phyloP scores from a whole-genome alignment of 2,113 vertebrate species.

The Calidris pygmaea region DNA sequence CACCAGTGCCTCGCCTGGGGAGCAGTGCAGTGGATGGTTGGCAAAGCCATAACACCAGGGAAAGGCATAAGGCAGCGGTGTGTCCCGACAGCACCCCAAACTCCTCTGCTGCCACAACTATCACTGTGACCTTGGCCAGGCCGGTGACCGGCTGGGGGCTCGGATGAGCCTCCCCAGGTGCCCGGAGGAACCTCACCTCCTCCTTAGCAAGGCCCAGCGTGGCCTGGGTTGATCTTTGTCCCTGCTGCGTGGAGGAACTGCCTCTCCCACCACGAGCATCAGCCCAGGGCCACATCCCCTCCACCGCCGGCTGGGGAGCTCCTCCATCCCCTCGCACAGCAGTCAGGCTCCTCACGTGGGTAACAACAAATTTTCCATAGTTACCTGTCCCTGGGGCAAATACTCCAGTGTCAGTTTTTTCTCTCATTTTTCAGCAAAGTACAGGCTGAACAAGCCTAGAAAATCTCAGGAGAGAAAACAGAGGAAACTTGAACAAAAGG shows the following conservation, averaged over 20 bases:
- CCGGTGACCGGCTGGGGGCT: accelerated
- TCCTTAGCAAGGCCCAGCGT: accelerated
- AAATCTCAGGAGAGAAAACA: neutral
- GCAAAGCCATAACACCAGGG: neutral
- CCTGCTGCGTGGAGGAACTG: accelerated
- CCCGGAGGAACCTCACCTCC: neutral
- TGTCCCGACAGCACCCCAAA: neutral
- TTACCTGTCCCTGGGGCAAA: neutral
- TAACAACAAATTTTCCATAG: neutral
- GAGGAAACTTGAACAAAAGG: neutral
- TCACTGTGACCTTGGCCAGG: neutral
- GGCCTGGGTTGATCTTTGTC: accelerated
- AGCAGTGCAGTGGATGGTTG: accelerated
- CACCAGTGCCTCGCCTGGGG: neutral
- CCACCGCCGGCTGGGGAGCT: accelerated
- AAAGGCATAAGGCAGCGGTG: accelerated
- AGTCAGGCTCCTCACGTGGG: accelerated
- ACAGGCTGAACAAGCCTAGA: neutral
- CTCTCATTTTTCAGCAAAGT: neutral
- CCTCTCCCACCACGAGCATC: accelerated
- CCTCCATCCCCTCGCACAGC: accelerated
- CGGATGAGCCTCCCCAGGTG: accelerated
- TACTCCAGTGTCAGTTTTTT: accelerated
- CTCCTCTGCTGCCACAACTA: neutral
- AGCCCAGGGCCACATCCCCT: accelerated